These are phyloP conservation scores for Passer domesticus DNA, from an alignment of 2,113 vertebrate genomes.

Conservation along the genomic window DNA sequence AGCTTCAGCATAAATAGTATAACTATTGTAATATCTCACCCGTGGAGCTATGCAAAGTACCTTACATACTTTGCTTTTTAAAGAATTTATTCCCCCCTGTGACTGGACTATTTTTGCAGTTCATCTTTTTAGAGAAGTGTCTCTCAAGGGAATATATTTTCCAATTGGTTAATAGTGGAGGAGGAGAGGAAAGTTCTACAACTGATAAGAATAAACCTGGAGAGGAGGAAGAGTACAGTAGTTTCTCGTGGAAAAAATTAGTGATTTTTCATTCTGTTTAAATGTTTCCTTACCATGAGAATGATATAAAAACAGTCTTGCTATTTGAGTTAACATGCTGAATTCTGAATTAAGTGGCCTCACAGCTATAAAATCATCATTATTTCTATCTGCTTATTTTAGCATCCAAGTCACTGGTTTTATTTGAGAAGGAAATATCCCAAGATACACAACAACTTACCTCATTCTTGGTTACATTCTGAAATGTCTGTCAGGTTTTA, in stretches of 20 bases:
- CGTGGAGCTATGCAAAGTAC: not conserved
- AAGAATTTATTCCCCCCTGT: not conserved
- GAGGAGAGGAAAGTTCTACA: not conserved
- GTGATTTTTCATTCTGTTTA: not conserved
- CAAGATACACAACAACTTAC: not conserved
- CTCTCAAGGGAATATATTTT: not conserved
- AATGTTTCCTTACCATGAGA: not conserved
- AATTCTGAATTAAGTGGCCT: not conserved
- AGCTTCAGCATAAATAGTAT: not conserved
- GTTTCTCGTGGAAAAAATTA: not conserved
- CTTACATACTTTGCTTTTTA: not conserved
- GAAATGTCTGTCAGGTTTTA: not conserved
- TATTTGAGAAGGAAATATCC: not conserved
- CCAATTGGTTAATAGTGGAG: not conserved
- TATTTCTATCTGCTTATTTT: not conserved
- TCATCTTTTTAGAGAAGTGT: not conserved
- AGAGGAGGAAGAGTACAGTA: not conserved
- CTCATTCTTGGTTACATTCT: not conserved
- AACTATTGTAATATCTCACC: not conserved
- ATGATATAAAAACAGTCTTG: not conserved
- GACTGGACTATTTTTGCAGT: not conserved
- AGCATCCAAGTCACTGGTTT: not conserved
- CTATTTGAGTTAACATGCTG: not conserved
- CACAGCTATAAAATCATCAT: not conserved
- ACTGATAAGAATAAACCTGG: not conserved